These are phyloP conservation scores for Chaetorhynchus papuensis DNA, from an alignment of 2,113 vertebrate genomes.

Conservation along the genomic window DNA sequence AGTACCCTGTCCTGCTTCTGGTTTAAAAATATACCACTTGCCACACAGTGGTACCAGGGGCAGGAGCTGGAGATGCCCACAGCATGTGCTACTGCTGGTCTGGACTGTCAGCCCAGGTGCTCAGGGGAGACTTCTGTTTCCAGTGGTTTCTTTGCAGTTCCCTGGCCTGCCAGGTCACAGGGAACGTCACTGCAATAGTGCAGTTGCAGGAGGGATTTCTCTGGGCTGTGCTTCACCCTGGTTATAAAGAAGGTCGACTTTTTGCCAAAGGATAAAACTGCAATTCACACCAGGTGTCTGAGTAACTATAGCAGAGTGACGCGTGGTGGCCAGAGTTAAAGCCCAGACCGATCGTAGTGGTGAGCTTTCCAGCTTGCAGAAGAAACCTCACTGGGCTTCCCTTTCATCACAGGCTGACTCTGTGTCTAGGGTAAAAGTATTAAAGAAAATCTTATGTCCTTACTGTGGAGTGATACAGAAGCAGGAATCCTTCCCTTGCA, in stretches of 20 bases:
- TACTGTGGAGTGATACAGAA: not conserved
- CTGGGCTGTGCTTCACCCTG: not conserved
- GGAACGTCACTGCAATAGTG: not conserved
- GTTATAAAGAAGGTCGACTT: not conserved
- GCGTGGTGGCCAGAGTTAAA: not conserved
- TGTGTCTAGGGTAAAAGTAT: not conserved
- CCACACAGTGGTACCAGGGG: not conserved
- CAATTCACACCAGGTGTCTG: not conserved
- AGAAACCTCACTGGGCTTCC: not conserved
- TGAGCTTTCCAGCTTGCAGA: not conserved
- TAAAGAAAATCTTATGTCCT: not conserved
- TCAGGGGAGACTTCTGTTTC: not conserved
- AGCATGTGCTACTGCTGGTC: rapidly evolving
- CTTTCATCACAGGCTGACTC: not conserved
- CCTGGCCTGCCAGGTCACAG: not conserved
- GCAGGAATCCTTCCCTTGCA: not conserved
- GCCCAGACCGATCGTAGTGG: not conserved
- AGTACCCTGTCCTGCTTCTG: not conserved
- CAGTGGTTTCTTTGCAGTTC: not conserved
- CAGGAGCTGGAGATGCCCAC: not conserved
- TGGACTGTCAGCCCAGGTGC: not conserved
- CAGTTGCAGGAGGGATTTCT: not conserved
- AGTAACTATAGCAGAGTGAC: not conserved
- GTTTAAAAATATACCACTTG: not conserved
- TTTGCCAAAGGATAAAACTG: not conserved